A percentile compares a stretch with the other conserved stretches of the same genome.
These are phyloP conservation scores for Numida meleagris DNA, from an alignment of 2,113 vertebrate species.

Conservation along the genomic window DNA sequence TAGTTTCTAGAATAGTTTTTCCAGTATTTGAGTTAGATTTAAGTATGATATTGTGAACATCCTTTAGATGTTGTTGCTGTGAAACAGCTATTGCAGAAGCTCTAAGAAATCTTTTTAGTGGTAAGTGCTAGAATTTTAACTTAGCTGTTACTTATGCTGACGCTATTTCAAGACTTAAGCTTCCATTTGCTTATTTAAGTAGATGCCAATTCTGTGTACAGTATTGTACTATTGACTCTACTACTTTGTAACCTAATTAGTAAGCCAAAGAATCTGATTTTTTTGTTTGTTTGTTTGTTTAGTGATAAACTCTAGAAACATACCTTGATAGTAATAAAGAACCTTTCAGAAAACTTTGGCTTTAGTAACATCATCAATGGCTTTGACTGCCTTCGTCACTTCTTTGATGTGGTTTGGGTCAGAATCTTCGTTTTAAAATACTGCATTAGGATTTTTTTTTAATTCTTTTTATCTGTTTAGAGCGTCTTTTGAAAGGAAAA, in stretches of 20 bases:
- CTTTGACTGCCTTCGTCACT: background rate
- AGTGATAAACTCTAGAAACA: background rate
- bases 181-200: background rate
- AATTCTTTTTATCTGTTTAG: background rate
- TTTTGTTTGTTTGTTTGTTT: background rate
- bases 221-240: background rate
- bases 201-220: background rate
- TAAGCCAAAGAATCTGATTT: background rate
- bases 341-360: background rate
- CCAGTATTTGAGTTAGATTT: background rate
- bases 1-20: background rate
- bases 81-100: background rate
- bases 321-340: background rate
- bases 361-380: background rate
- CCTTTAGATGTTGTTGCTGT: background rate
- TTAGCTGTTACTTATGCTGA: rapidly evolving
- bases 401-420: background rate
- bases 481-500: background rate
- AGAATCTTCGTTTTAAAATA: background rate
- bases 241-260: background rate
- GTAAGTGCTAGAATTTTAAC: background rate
- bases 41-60: background rate
- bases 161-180: background rate
- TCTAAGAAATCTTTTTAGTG: rapidly evolving
- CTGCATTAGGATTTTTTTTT: background rate